These are phyloP conservation scores for Nasonia oneida DNA, from an alignment of 2,888 invertebrate genomes.

Conservation along the genomic window DNA sequence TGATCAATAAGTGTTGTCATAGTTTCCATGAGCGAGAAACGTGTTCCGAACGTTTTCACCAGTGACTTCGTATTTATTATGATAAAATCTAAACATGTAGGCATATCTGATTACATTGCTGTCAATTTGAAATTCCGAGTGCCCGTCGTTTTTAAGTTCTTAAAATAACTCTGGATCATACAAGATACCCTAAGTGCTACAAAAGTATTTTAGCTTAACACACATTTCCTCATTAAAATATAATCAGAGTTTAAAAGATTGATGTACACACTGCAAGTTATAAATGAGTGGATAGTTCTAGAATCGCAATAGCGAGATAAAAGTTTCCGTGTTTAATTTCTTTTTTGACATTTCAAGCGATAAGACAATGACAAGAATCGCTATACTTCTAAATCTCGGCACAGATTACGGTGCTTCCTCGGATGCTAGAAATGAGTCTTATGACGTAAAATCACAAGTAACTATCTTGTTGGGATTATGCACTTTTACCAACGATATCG, in stretches of 20 bases:
- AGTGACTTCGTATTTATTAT: neutral
- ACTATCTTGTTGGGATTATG: neutral
- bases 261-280: neutral
- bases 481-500: neutral
- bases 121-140: neutral
- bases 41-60: too few relatives aligned
- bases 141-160: neutral
- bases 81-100: neutral
- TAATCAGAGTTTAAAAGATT: neutral
- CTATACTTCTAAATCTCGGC: conserved; percentile 34
- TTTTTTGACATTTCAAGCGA: neutral
- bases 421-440: neutral
- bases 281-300: conserved; percentile 13
- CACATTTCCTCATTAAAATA: neutral
- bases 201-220: neutral
- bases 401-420: neutral
- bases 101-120: neutral
- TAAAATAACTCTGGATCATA: neutral
- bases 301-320: conserved; percentile 9
- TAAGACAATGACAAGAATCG: neutral
- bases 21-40: neutral
- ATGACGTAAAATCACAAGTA: conserved; percentile 2
- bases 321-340: conserved; percentile 39
- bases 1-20: neutral
- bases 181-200: neutral